These are phyloP conservation scores for Lerista edwardsae DNA, from an alignment of 2,797 vertebrate species.

Conservation along the genomic window DNA sequence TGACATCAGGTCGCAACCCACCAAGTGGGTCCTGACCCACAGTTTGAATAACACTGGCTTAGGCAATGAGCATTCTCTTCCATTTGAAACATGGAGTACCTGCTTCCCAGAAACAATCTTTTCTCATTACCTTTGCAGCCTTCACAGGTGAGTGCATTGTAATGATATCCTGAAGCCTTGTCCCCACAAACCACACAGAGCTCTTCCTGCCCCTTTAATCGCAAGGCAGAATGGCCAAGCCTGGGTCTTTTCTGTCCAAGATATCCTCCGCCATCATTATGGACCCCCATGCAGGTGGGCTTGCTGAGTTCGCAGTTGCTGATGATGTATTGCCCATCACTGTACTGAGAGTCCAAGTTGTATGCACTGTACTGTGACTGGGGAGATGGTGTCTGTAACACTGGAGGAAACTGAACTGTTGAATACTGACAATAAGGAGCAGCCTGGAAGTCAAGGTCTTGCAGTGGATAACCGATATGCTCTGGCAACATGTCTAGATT, in stretches of 20 bases:
- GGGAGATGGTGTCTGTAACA: conserved; percentile 78
- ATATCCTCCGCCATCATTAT: conserved; percentile 60
- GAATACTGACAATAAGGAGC: conserved; percentile 86
- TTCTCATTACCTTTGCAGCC: conserved; percentile 89
- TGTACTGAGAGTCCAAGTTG: conserved; percentile 79
- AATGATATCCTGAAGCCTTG: conserved; percentile 95
- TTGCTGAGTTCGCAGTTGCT: conserved; percentile 77
- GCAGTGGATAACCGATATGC: conserved; percentile 86
- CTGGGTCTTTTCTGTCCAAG: conserved; percentile 81
- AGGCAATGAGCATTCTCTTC: neutral
- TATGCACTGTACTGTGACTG: conserved; percentile 81
- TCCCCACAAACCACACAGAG: conserved; percentile 95
- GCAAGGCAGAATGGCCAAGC: conserved; percentile 75
- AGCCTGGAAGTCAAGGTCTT: conserved; percentile 86
- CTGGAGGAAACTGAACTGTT: conserved; percentile 78
- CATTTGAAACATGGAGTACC: fast-evolving
- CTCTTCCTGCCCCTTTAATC: conserved; percentile 87
- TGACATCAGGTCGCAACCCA: too few relatives aligned
- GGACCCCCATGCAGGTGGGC: conserved; percentile 56
- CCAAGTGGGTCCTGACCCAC: too few relatives aligned
- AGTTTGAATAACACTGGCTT: too few relatives aligned
- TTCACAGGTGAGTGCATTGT: conserved; percentile 95
- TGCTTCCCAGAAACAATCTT: neutral
- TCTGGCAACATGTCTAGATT: conserved; percentile 87
- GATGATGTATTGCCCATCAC: conserved; percentile 70